Percentiles rank a stretch among this genome's conserved stretches.
These are phyloP conservation scores for Alosa sapidissima DNA, from an alignment of 2,797 vertebrate species.

Conservation along the genomic window DNA sequence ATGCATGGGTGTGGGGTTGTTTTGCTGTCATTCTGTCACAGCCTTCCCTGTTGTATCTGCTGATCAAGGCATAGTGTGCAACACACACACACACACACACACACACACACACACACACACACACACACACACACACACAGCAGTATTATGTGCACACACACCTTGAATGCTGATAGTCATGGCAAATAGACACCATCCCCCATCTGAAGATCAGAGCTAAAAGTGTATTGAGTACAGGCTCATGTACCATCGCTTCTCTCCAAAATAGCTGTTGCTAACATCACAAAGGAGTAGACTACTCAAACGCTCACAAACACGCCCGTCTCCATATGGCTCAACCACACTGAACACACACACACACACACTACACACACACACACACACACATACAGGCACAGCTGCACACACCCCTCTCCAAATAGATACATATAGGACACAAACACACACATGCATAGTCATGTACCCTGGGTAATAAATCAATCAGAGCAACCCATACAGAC, in stretches of 20 bases:
- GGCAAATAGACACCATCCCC: too few species aligned
- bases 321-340: background rate
- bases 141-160: background rate
- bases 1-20: conserved; percentile 16
- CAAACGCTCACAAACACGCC: background rate
- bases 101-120: conserved; percentile 34
- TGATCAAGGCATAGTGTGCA: background rate
- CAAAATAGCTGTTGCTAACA: background rate
- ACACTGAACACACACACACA: background rate
- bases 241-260: too few species aligned
- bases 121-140: conserved; percentile 21
- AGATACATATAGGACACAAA: background rate
- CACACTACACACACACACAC: background rate
- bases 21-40: background rate
- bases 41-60: background rate
- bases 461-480: conserved; percentile 1
- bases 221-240: too few species aligned
- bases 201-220: too few species aligned
- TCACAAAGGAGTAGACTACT: background rate
- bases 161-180: background rate
- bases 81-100: background rate
- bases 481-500: background rate
- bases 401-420: background rate
- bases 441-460: conserved; percentile 2
- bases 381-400: background rate